Percentiles rank a stretch among this genome's conserved stretches.
Conservation (phyloP, 2,888 invertebrate species). For the Epirrita christyi region DNA sequence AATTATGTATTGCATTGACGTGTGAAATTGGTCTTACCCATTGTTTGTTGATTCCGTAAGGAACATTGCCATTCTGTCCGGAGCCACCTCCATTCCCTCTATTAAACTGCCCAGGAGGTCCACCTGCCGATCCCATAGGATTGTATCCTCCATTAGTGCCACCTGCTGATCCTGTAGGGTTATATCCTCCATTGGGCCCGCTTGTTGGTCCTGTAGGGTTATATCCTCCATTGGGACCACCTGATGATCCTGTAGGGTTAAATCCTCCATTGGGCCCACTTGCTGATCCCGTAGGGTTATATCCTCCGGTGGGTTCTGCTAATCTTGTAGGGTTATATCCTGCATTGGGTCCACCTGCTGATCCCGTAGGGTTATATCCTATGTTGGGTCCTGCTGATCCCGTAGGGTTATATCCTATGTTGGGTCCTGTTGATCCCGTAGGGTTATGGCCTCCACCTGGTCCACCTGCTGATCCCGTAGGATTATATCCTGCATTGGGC, state of each 20-base stretch:
- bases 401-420: conserved; percentile 13
- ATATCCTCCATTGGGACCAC: conserved; percentile 6
- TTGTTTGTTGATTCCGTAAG: conserved; percentile 37
- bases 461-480: neutral
- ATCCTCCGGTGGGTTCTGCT: neutral
- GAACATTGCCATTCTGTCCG: conserved; percentile 15
- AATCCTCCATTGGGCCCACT: conserved; percentile 7
- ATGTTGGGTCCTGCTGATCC: conserved; percentile 9
- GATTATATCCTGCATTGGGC: conserved; percentile 17
- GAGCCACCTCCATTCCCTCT: conserved; percentile 11
- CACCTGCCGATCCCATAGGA: neutral
- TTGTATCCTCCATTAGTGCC: conserved; percentile 27
- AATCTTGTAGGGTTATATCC: neutral
- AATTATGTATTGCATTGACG: no score
- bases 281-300: conserved; percentile 1
- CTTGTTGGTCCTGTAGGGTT: neutral
- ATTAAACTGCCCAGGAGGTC: conserved; percentile 2
- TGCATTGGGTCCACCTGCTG: neutral
- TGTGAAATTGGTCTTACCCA: conserved; percentile 43
- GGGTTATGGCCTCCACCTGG: conserved; percentile 3
- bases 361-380: conserved; percentile 21
- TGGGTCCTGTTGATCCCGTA: neutral
- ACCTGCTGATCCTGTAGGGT: conserved; percentile 7
- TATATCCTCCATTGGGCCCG: conserved; percentile 12
- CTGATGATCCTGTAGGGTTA: conserved; percentile 2